phyloP scores from a whole-genome alignment of 2,797 vertebrate genomes.

The Pogonophryne albipinna region DNA sequence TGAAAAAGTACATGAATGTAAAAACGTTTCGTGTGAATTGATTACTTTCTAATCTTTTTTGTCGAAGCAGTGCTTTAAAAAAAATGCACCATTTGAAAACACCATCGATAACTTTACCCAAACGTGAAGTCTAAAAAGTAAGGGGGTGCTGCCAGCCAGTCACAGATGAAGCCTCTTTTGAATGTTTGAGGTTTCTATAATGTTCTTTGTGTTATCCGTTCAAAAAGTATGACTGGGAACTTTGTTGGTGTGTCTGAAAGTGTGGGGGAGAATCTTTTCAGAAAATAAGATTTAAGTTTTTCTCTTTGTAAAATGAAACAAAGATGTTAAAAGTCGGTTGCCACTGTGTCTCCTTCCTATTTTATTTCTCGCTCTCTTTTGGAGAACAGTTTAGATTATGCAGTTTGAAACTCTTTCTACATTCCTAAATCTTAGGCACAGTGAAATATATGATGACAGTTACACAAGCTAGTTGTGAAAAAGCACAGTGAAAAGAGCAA shows the following conservation, averaged over 20 bases:
- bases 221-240: too few relatives aligned
- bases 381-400: background rate
- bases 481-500: background rate
- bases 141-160: background rate
- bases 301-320: conserved; percentile 12
- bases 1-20: background rate
- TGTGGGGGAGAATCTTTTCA: background rate
- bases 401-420: background rate
- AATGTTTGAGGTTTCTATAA: conserved; percentile 10
- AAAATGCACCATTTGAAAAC: background rate
- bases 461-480: conserved; percentile 1
- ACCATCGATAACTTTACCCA: background rate
- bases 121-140: background rate
- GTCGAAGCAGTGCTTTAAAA: background rate
- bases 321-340: conserved; percentile 4
- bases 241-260: too few relatives aligned
- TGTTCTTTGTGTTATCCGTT: background rate
- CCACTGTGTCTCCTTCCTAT: background rate
- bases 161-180: conserved; percentile 2
- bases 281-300: background rate
- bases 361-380: background rate
- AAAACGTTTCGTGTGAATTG: background rate
- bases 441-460: background rate
- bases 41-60: background rate
- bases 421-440: background rate